phyloP scores from a whole-genome alignment of 2,113 vertebrate species.

The Typhlomys cinereus region DNA sequence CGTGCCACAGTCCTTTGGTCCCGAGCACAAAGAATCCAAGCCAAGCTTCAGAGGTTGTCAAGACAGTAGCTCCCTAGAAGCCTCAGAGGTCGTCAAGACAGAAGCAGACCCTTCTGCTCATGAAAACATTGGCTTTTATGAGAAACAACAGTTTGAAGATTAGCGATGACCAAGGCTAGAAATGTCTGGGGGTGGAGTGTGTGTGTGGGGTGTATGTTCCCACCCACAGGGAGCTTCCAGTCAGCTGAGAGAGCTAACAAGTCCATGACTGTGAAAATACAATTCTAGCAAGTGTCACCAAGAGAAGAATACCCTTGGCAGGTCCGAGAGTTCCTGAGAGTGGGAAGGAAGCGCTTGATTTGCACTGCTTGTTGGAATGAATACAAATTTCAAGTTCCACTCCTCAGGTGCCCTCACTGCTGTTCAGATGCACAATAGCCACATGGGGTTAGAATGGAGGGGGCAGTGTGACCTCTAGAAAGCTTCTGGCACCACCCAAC shows the following conservation, averaged over 20 bases:
- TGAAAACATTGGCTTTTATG: conserved; percentile 22
- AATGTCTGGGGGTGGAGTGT: neutral
- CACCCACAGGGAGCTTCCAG: neutral
- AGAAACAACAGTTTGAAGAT: neutral
- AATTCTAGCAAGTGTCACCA: neutral
- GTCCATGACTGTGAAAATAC: neutral
- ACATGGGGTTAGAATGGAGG: too few relatives aligned
- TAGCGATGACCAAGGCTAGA: neutral
- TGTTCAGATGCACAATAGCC: neutral
- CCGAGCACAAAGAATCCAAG: conserved; percentile 22
- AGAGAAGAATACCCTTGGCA: neutral
- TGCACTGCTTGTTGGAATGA: neutral
- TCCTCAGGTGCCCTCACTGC: neutral
- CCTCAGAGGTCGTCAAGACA: neutral
- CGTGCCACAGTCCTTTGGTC: conserved; percentile 67
- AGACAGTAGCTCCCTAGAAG: conserved; percentile 42
- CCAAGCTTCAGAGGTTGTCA: neutral
- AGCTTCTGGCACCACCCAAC: too few relatives aligned
- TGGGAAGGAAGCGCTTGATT: neutral
- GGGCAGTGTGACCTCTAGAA: neutral
- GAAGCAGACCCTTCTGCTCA: conserved; percentile 23
- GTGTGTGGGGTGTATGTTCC: too few relatives aligned
- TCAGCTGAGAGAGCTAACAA: neutral
- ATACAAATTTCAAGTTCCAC: neutral
- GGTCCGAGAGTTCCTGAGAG: neutral